phyloP scores from a whole-genome alignment of 2,797 vertebrate species.

The Atherinosoma microstoma region DNA sequence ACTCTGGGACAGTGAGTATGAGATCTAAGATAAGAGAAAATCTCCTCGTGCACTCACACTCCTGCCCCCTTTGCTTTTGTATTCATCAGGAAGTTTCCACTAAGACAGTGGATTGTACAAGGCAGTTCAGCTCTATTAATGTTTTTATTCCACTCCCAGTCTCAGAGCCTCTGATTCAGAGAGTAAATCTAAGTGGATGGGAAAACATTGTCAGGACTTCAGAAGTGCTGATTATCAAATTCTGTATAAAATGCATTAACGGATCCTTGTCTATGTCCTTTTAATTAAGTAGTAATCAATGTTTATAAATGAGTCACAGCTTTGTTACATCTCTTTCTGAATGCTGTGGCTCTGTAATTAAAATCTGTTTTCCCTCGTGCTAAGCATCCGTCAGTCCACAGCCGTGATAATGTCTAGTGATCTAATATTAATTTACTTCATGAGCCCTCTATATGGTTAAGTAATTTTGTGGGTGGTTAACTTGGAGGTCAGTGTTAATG shows the following conservation, averaged over 20 bases:
- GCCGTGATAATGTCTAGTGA: conserved; percentile 42
- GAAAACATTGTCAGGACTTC: conserved; percentile 39
- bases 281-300: conserved; percentile 46
- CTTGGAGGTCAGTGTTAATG: conserved; percentile 61
- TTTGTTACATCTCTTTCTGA: conserved; percentile 48
- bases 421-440: conserved; percentile 56
- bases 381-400: conserved; percentile 51
- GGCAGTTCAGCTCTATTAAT: conserved; percentile 34
- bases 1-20: conserved; percentile 93
- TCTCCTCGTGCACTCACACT: conserved; percentile 22
- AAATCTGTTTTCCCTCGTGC: conserved; percentile 72
- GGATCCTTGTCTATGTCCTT: conserved; percentile 16
- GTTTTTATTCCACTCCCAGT: conserved; percentile 30
- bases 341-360: conserved; percentile 61
- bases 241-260: conserved; percentile 21
- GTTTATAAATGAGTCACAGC: conserved; percentile 52
- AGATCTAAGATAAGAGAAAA: conserved; percentile 48
- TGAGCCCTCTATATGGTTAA: conserved; percentile 34
- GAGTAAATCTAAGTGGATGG: conserved; percentile 39
- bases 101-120: conserved; percentile 35
- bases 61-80: conserved; percentile 20
- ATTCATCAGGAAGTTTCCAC: conserved; percentile 38
- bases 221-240: conserved; percentile 23
- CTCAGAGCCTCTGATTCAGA: conserved; percentile 24
- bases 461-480: conserved; percentile 56